Base-by-base conservation (phyloP, 2,888 invertebrate genomes). In the Notodonta ziczac region DNA sequence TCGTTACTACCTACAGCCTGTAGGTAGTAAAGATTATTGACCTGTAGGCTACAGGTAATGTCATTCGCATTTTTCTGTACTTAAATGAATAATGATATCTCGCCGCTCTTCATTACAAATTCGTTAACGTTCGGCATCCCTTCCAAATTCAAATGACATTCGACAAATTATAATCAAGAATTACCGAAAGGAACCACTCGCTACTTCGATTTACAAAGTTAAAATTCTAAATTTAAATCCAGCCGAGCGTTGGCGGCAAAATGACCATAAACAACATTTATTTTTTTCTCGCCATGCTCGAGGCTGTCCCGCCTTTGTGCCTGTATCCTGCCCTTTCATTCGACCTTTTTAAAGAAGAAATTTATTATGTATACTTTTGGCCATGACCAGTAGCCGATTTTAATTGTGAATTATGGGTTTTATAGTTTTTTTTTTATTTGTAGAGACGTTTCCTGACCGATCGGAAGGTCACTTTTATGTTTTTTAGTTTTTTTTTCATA, bases 391-490 rank as follows among this genome's bases (percentile, higher is more conserved):
- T 93, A 93, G 93, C 93, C 80, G 88, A 75, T 86, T 91, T 89
- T 93, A 92, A 93, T 93, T 93, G 93, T 93, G 92, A 93, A 89
- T 88, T 93, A 93, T 93, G 93, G 85, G 85, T 84, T 87, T 78
- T 77, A 78, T 74, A 73, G 75, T 75, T 76, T 77, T 74, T 78
- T n/a, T 86, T 86, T 85, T 85, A 83, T 72, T 65, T 67, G 58
- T 70, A 73, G 78, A 76, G 78, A 76, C 82, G 80, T 86, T 89
- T 90, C 89, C 88, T 86, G 87, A 81, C 85, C 80, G 84, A 81
- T 87, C 84, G 85, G 89, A 91, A 91, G 91, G 88, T 92, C 85
- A 89, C 66, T 62, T 88, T 91, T 88, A 84, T 87, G 75, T 82
- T 87, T 77, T 88, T 87, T 84, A 85, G 85, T 84, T 83, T 83